These are phyloP conservation scores for Pan troglodytes DNA, from an alignment of 2,113 vertebrate genomes.

Conservation along the genomic window NHGRI_mPanTro3-v2.1_pri NC_072414.2:23803501-23804000, in stretches of 20 bases:
- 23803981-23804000: slow-evolving; percentile 30
- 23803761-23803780: slow-evolving; percentile 48
- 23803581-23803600: background rate
- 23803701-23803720: background rate
- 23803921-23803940: background rate
- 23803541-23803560: background rate
- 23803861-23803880: background rate
- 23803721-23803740: background rate
- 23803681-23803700: background rate
- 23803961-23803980: background rate
- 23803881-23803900: slow-evolving; percentile 13
- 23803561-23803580: background rate
- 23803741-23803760: background rate
- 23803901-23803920: background rate
- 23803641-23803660: background rate
- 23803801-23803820: slow-evolving; percentile 42
- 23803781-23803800: background rate
- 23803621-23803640: background rate
- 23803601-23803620: background rate
- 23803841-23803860: background rate
- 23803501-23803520: slow-evolving; percentile 1
- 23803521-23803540: slow-evolving; percentile 3
- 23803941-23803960: background rate
- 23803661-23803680: background rate
- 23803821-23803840: background rate